phyloP scores from a whole-genome alignment of 2,888 invertebrate species.

The Plusia festucae region DNA sequence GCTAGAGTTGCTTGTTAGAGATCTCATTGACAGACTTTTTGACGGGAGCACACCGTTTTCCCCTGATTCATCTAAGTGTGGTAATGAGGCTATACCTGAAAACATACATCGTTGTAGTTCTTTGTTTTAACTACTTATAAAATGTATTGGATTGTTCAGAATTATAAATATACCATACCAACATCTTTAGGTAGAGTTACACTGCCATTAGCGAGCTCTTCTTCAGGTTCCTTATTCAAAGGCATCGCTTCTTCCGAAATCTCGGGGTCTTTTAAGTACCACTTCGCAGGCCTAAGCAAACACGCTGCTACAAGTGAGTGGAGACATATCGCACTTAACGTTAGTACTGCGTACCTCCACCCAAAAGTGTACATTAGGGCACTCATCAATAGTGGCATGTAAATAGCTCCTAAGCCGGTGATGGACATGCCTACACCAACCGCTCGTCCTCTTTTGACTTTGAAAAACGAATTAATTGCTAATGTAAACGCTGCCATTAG shows the following conservation, averaged over 20 bases:
- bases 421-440: conserved; percentile 91
- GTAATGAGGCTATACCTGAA: conserved; percentile 70
- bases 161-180: conserved; percentile 50
- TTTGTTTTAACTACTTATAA: not conserved
- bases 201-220: conserved; percentile 76
- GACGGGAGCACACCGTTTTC: conserved; percentile 68
- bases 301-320: conserved; percentile 90
- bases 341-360: conserved; percentile 90
- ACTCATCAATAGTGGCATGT: conserved; percentile 90
- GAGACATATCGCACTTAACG: conserved; percentile 90
- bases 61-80: conserved; percentile 63
- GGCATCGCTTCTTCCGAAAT: conserved; percentile 75
- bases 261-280: conserved; percentile 88
- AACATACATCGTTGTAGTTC: conserved; percentile 30
- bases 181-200: conserved; percentile 71
- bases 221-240: conserved; percentile 71
- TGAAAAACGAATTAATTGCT: conserved; percentile 91
- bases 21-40: conserved; percentile 82
- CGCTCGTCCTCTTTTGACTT: conserved; percentile 90
- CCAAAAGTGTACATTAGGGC: conserved; percentile 88
- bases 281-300: conserved; percentile 91
- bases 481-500: conserved; percentile 90
- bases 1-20: conserved; percentile 71
- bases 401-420: conserved; percentile 91
- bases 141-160: not conserved